Conservation (phyloP, 2,888 invertebrate genomes). For the Cepaea hortensis region DNA sequence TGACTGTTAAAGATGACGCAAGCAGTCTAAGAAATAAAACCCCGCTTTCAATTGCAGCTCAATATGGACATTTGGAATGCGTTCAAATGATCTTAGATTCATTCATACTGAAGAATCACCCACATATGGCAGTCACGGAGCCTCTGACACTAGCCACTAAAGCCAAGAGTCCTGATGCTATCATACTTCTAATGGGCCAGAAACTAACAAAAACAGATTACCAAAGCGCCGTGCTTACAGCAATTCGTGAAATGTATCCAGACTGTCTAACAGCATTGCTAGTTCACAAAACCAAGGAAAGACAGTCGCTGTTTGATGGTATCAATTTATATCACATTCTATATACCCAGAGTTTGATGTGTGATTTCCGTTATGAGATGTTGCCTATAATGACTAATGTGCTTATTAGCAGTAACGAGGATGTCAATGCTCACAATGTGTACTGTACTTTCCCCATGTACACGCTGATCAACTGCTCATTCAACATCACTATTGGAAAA, state of each 20-base stretch:
- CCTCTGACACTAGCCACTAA: slow-evolving; percentile 44
- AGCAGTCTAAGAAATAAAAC: slow-evolving; percentile 29
- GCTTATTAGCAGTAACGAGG: slow-evolving; percentile 40
- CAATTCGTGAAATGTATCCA: slow-evolving; percentile 43
- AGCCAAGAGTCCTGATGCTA: slow-evolving; percentile 44
- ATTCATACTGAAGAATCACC: slow-evolving; percentile 19
- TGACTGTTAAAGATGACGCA: not conserved
- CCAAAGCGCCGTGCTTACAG: slow-evolving; percentile 42
- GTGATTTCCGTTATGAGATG: slow-evolving; percentile 35
- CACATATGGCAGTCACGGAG: slow-evolving; percentile 9
- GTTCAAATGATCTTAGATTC: slow-evolving; percentile 35
- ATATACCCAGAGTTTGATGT: slow-evolving; percentile 40
- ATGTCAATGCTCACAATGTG: slow-evolving; percentile 34
- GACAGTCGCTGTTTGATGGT: slow-evolving; percentile 39
- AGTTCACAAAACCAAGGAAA: slow-evolving; percentile 4
- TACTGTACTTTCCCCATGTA: slow-evolving; percentile 43
- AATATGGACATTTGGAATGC: slow-evolving; percentile 39
- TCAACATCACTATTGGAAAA: slow-evolving; percentile 35
- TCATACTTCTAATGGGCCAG: slow-evolving; percentile 29
- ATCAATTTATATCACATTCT: slow-evolving; percentile 44
- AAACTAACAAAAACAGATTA: slow-evolving; percentile 36
- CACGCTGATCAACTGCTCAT: slow-evolving; percentile 45
- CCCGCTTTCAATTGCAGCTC: slow-evolving; percentile 38
- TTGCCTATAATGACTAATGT: slow-evolving; percentile 43
- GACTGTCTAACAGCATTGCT: slow-evolving; percentile 40